phyloP scores from a whole-genome alignment of 1,140 invertebrate genomes.

The Drosophila takahashii region DNA sequence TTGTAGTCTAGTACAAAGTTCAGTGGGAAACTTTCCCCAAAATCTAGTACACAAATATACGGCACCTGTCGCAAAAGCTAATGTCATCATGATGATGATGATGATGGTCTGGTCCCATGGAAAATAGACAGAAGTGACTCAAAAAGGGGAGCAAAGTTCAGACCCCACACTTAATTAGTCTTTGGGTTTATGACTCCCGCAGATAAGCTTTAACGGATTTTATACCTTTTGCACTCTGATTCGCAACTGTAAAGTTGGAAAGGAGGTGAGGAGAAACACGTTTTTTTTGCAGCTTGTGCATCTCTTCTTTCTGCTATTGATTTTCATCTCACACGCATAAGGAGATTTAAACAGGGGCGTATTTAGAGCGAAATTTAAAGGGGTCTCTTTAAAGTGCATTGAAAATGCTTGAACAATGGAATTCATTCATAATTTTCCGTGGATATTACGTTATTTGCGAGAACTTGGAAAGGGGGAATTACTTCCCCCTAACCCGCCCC shows the following conservation, averaged over 20 bases:
- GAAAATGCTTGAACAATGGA: neutral
- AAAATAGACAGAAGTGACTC: slow-evolving; percentile 17
- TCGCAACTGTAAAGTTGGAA: slow-evolving; percentile 6
- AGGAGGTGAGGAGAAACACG: slow-evolving; percentile 44
- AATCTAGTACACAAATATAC: slow-evolving; percentile 1
- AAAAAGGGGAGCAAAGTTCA: slow-evolving; percentile 57
- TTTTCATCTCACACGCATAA: slow-evolving; percentile 43
- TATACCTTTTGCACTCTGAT: slow-evolving; percentile 25
- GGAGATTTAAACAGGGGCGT: neutral
- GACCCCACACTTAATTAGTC: slow-evolving; percentile 53
- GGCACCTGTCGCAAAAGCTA: slow-evolving; percentile 39
- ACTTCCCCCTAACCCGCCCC: neutral
- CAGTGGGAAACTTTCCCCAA: slow-evolving; percentile 38
- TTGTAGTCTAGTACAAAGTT: slow-evolving; percentile 34
- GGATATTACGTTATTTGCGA: too few species aligned
- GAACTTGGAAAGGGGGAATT: neutral
- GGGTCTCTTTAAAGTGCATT: neutral
- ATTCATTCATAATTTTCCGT: neutral
- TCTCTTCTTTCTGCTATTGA: slow-evolving; percentile 32
- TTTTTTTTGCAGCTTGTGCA: slow-evolving; percentile 41
- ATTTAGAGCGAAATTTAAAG: neutral
- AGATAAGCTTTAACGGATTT: slow-evolving; percentile 31
- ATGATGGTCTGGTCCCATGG: neutral
- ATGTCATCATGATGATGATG: slow-evolving; percentile 4
- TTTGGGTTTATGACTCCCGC: slow-evolving; percentile 42